Percentiles rank a stretch among this genome's conserved stretches.
Conservation (phyloP, 2,797 vertebrate genomes). For the Emys orbicularis region DNA sequence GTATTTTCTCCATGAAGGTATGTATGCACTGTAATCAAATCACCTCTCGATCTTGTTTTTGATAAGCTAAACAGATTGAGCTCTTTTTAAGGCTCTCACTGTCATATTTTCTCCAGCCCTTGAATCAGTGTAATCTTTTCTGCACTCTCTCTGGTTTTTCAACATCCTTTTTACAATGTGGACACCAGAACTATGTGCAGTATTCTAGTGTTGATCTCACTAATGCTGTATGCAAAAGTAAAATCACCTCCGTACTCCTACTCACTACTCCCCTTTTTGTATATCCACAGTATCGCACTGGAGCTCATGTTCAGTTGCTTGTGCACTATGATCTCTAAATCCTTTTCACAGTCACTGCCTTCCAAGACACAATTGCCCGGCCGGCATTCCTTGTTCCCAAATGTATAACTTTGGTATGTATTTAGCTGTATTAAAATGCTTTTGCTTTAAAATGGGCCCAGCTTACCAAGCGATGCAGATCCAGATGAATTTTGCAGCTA, state of each 20-base stretch:
- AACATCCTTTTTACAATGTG: background rate
- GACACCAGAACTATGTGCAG: background rate
- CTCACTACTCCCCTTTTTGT: background rate
- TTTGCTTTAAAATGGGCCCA: background rate
- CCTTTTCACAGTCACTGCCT: background rate
- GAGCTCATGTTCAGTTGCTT: background rate
- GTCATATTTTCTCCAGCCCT: background rate
- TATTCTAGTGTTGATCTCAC: background rate
- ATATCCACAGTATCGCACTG: accelerated
- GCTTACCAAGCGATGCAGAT: background rate
- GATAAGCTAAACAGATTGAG: background rate
- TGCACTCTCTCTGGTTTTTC: background rate
- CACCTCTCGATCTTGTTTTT: background rate
- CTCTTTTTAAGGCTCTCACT: background rate
- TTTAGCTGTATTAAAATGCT: background rate
- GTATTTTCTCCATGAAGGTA: background rate
- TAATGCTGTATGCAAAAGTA: background rate
- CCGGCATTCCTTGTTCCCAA: background rate
- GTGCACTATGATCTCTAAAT: background rate
- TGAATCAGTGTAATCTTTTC: background rate
- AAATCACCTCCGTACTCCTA: background rate
- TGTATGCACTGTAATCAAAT: background rate
- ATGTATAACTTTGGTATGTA: background rate
- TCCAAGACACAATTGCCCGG: background rate
- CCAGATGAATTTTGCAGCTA: background rate